Evolutionary conservation across 2,888 invertebrate genomes (phyloP), one percentile per base, ranked within the genome.

Genomic region (Fragum sueziense): DNA sequence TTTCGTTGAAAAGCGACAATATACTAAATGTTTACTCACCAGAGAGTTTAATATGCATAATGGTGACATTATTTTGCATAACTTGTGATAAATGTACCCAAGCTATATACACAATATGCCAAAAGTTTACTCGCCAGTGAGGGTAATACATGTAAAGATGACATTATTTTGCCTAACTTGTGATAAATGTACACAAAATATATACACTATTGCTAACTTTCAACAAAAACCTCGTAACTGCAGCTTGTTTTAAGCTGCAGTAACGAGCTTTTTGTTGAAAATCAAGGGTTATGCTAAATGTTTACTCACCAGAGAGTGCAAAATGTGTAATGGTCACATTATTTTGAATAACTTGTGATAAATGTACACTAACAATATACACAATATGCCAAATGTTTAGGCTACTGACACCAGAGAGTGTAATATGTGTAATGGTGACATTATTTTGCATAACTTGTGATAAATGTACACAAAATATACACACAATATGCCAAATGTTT

Each of bases 401-500:
- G 11, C 61, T 92, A 92, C 92, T 70, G 91, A n/a, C n/a, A 92
- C 92, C 92, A 70, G 91, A 82, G 20, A 92, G 82, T 7, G 86
- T 90, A 31, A 92, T 80, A 75, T 90, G 90, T 54, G 90, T 90
- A n/a, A 93, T 80, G 0, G 91, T 91, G 71, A 82, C 88, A 79
- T 92, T 93, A 41, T 82, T 76, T 59, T 86, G 85, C 65, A 93
- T 77, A 11, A 91, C 89, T 22, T 89, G 85, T 22, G 87, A 85
- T 47, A 92, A 79, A 47, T 84, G 73, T 74, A 14, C 89, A 90
- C 34, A 93, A 84, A 57, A 37, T 37, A 37, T 14, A 37, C 14
- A 37, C 14, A 37, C 37, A n/a, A n/a, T n/a, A n/a, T n/a, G n/a
- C n/a, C n/a, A n/a, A n/a, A 37, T 37, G 37, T 37, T 6, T 1